phyloP scores from a whole-genome alignment of 2,888 invertebrate species.

The Rotaria magnacalcarata region DNA sequence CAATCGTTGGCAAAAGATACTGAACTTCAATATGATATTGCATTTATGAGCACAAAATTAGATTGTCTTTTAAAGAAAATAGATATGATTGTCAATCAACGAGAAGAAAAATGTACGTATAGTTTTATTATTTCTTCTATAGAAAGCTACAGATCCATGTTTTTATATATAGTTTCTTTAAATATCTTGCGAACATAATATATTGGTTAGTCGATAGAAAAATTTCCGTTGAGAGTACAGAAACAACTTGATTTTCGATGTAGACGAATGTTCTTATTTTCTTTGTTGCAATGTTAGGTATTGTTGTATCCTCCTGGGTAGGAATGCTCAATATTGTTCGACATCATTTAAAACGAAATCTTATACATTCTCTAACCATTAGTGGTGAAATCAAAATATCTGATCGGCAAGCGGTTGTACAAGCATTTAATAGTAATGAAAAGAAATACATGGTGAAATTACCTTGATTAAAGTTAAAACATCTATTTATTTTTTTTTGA shows the following conservation, averaged over 20 bases:
- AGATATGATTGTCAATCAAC: background rate
- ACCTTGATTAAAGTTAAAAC: background rate
- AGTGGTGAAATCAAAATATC: slow-evolving; percentile 73
- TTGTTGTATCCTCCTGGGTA: slow-evolving; percentile 88
- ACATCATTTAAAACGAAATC: slow-evolving; percentile 64
- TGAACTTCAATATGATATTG: slow-evolving; percentile 8
- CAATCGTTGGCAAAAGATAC: background rate
- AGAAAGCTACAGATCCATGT: too few species aligned
- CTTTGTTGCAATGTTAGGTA: slow-evolving; percentile 51
- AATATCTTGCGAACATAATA: too few species aligned
- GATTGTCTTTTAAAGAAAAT: background rate
- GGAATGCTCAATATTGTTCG: slow-evolving; percentile 72
- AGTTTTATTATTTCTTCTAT: too few species aligned
- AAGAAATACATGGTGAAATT: slow-evolving; percentile 63
- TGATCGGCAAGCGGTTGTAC: slow-evolving; percentile 69
- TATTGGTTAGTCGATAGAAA: too few species aligned
- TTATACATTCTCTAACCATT: slow-evolving; percentile 67
- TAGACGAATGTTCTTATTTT: too few species aligned
- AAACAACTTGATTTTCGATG: too few species aligned
- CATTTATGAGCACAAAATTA: background rate
- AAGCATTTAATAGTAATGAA: slow-evolving; percentile 68
- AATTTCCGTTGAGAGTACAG: too few species aligned
- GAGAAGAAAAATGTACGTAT: slow-evolving; percentile 54
- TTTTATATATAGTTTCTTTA: too few species aligned
- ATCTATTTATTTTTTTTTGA: background rate